Evolutionary conservation across 2,113 vertebrate genomes (phyloP).

Genomic region (Bostrychus sinensis): DNA sequence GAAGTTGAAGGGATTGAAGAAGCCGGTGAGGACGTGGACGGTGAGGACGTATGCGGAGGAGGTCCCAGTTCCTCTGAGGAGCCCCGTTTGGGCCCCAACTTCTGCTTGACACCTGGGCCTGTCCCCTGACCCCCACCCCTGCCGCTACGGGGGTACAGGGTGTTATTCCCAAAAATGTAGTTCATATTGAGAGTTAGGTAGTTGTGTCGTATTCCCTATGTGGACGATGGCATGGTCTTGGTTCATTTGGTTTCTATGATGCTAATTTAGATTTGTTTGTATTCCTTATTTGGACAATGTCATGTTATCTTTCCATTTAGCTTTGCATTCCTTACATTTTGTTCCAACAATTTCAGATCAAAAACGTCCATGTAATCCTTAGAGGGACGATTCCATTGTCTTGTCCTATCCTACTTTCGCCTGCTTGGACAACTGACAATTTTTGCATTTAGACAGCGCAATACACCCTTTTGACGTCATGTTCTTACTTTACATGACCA

Average conservation of each 20-base stretch:
- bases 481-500: neutral
- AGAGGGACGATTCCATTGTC: neutral
- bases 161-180: conserved; percentile 99
- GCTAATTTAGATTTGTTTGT: neutral
- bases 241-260: neutral
- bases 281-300: neutral
- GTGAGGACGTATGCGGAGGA: conserved; percentile 61
- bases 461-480: neutral
- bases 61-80: conserved; percentile 88
- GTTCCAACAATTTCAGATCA: neutral
- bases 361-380: neutral
- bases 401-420: neutral
- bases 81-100: conserved; percentile 89
- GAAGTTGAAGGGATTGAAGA: conserved; percentile 87
- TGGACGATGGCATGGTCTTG: neutral
- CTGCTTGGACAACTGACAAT: neutral
- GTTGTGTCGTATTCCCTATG: neutral
- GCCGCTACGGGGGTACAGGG: conserved; percentile 89
- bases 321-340: neutral
- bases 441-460: neutral
- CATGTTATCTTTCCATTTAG: neutral
- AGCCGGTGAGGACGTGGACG: conserved; percentile 70
- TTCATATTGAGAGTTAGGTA: conserved; percentile 84
- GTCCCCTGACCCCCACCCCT: conserved; percentile 83
- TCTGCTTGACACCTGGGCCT: conserved; percentile 85